Evolutionary conservation across 2,888 invertebrate species (phyloP), one percentile per base, ranked within the genome.

Genomic region (Heptascelio sp.): DNA sequence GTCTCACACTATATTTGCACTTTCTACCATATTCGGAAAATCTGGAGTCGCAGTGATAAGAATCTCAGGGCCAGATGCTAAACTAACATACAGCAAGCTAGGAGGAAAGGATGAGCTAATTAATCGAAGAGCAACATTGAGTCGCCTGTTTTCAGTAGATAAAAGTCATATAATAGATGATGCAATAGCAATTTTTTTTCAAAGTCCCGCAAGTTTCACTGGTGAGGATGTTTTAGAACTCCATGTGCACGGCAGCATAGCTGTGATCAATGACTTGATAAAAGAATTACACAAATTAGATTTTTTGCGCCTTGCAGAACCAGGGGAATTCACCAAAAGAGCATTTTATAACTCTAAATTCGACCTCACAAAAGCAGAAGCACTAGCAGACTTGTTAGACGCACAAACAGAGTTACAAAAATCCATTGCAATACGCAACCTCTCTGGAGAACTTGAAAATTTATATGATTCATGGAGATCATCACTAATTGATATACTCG

Each of bases 141-240:
- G n/a, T n/a, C n/a, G n/a, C n/a, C n/a, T n/a, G n/a, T n/a, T n/a
- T n/a, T n/a, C n/a, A n/a, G n/a, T n/a, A n/a, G n/a, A n/a, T n/a
- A n/a, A n/a, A n/a, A n/a, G n/a, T n/a, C n/a, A n/a, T n/a, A n/a
- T n/a, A n/a, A n/a, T n/a, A n/a, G n/a, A n/a, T n/a, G n/a, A n/a
- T n/a, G n/a, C n/a, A n/a, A n/a, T n/a, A n/a, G n/a, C n/a, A n/a
- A n/a, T n/a, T n/a, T n/a, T n/a, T n/a, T n/a, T n/a, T n/a, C n/a
- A n/a, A n/a, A n/a, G n/a, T n/a, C n/a, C n/a, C n/a, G n/a, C n/a
- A n/a, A 57, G 43, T 26, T 75, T 75, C 57, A 76, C 76, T 57
- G 76, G 76, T 37, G 76, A 76, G 34, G 76, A 76, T 34, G 67
- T 76, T 25, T 23, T 76, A 49, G 76, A 76, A 51, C 25, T 76